These are phyloP conservation scores for Phenganax marumi DNA, from an alignment of 92 coral and sea anemone species.

Conservation along the genomic window DNA sequence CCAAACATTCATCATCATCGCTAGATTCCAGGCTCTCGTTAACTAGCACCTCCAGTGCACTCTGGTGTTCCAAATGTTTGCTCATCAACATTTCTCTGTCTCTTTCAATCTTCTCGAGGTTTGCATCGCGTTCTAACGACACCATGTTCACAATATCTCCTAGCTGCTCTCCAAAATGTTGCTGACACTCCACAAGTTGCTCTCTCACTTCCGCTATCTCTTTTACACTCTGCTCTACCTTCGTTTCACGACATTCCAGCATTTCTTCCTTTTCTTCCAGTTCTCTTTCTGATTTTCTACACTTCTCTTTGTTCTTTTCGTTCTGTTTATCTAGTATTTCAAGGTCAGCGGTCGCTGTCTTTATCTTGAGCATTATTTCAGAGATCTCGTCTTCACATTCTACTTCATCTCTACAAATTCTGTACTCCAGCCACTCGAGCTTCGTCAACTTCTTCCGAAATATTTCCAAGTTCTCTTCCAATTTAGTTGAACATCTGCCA, in stretches of 20 bases:
- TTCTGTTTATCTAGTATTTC: conserved; percentile 53
- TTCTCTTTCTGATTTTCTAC: conserved; percentile 55
- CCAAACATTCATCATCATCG: conserved; percentile 58
- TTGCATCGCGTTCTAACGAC: conserved; percentile 58
- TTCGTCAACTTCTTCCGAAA: conserved; percentile 20
- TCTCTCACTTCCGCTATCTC: conserved; percentile 64
- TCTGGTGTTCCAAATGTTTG: conserved; percentile 53
- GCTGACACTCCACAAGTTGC: conserved; percentile 57
- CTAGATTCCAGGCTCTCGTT: conserved; percentile 62
- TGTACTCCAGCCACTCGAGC: conserved; percentile 39
- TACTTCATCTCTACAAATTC: conserved; percentile 9
- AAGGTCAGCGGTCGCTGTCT: conserved; percentile 43
- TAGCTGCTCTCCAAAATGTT: conserved; percentile 69
- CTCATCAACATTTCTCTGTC: conserved; percentile 63
- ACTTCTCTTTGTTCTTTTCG: conserved; percentile 62
- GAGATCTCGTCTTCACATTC: background rate
- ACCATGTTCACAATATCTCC: conserved; percentile 68
- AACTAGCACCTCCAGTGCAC: conserved; percentile 63
- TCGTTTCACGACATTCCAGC: conserved; percentile 62
- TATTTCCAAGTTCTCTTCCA: conserved; percentile 16
- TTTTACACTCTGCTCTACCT: conserved; percentile 66
- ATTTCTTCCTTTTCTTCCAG: conserved; percentile 59
- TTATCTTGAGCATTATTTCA: conserved; percentile 12
- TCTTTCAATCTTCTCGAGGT: conserved; percentile 58
- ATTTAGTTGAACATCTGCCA: conserved; percentile 19